Evolutionary conservation across 2,888 invertebrate genomes (phyloP), one percentile per base, ranked within the genome.

Genomic region (Thymelicus lineola): DNA sequence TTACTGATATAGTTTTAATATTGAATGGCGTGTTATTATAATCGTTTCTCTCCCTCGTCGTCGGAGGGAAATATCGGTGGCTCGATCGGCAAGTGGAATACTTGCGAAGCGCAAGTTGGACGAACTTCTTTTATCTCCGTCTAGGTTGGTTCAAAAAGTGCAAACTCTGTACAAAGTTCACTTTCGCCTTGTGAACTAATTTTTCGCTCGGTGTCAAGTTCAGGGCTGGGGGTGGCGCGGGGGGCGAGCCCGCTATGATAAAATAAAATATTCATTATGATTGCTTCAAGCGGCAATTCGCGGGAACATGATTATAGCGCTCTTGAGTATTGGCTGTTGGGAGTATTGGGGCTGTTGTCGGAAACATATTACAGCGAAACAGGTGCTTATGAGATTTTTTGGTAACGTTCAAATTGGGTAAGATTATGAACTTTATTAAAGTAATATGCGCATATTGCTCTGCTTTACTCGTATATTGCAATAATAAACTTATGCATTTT

Each of bases 261-360:
- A 91, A 93, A 92, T 93, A 93, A 93, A 93, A 93, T 93, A 93
- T 93, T 93, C 93, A 93, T 93, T 92, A 93, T 92, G 90, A 92
- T 91, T 90, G 90, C 91, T 90, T 86, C 85, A 82, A 87, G 89
- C 90, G 88, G 84, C 85, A 85, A 86, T 85, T 88, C 89, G 88
- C 89, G 90, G 80, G 81, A 74, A 66, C 74, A 82, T 79, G 82
- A 75, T 80, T 84, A 80, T 85, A 70, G 62, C 45, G 70, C 59
- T 65, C 67, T 55, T 35, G 71, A 62, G 80, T 67, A 79, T 85
- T 87, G 89, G 88, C 76, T 71, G 74, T 75, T 82, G 75, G 38
- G 14, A 28, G 38, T 17, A 17, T 42, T 55, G 75, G 42, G 14
- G 35, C 45, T 17, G 35, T 42, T 45, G 35, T 45, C 42, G 68